These are phyloP conservation scores for Catostomus latipinnis DNA, from an alignment of 2,797 vertebrate species.

Conservation along the genomic window DNA sequence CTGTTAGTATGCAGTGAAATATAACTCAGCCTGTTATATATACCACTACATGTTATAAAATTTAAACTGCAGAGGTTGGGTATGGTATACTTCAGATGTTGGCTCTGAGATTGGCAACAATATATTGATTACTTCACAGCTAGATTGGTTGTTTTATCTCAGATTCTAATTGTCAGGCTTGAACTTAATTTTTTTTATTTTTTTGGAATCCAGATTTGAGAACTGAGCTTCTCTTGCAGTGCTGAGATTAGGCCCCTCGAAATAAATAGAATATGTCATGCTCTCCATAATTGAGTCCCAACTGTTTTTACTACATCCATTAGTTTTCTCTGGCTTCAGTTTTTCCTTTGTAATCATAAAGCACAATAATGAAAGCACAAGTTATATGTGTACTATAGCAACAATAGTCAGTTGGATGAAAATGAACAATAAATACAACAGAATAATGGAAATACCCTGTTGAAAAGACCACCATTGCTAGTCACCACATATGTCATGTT, in stretches of 20 bases:
- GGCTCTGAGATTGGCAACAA: too few species aligned
- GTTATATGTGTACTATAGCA: neutral
- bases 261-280: constrained; percentile 11
- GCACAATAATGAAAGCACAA: neutral
- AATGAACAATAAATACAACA: neutral
- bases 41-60: too few species aligned
- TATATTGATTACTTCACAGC: too few species aligned
- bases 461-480: too few species aligned
- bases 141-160: too few species aligned
- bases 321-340: neutral
- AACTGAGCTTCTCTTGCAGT: neutral
- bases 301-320: neutral
- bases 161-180: too few species aligned
- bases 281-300: constrained; percentile 1
- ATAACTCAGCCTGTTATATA: too few species aligned
- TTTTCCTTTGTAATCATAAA: constrained; percentile 5
- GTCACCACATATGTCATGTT: too few species aligned
- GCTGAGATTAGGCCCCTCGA: neutral
- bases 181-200: too few species aligned
- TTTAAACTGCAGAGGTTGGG: too few species aligned
- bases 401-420: neutral
- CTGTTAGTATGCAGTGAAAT: too few species aligned
- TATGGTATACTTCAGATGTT: too few species aligned
- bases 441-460: neutral
- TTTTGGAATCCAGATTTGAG: neutral